A percentile compares a stretch with the other conserved stretches of the same genome.
These are phyloP conservation scores for Bedellia somnulentella DNA, from an alignment of 2,888 invertebrate genomes.

Conservation along the genomic window DNA sequence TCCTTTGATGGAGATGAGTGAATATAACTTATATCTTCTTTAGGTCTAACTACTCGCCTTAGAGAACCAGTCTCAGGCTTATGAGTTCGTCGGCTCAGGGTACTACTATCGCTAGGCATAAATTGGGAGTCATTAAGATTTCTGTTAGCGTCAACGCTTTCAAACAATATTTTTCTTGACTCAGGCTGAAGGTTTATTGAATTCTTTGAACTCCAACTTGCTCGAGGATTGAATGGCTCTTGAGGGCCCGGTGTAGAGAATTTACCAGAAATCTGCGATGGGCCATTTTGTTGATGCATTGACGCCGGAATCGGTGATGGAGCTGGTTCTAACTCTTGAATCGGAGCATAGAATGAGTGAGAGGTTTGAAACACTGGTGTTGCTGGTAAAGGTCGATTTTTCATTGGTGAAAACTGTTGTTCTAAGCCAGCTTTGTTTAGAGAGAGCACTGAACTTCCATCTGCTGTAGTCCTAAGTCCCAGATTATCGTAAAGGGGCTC, in stretches of 20 bases:
- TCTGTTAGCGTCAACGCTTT: constrained; percentile 23
- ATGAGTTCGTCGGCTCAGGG: constrained; percentile 41
- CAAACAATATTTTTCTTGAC: constrained; percentile 38
- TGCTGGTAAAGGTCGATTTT: constrained; percentile 66
- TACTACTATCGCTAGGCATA: constrained; percentile 33
- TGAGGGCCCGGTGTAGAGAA: constrained; percentile 50
- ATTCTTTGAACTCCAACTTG: constrained; percentile 54
- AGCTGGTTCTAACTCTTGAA: constrained; percentile 55
- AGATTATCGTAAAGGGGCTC: constrained; percentile 87
- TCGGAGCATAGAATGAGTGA: constrained; percentile 48
- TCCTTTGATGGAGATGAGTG: constrained; percentile 37
- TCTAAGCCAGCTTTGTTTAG: constrained; percentile 71
- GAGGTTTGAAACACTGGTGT: constrained; percentile 58
- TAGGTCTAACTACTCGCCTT: constrained; percentile 30
- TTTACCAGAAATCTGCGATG: constrained; percentile 51
- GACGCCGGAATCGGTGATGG: constrained; percentile 51
- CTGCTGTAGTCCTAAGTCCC: constrained; percentile 81
- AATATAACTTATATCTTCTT: constrained; percentile 30
- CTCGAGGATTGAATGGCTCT: constrained; percentile 46
- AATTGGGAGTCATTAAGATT: constrained; percentile 27
- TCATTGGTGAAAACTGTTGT: constrained; percentile 59
- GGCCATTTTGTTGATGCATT: constrained; percentile 36
- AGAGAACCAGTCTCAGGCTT: constrained; percentile 58
- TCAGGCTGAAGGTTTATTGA: constrained; percentile 50
- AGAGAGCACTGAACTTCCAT: constrained; percentile 80